A percentile compares a stretch with the other conserved stretches of the same genome.
phyloP scores from a whole-genome alignment of 2,797 vertebrate species.

The Epinephelus awoara region DNA sequence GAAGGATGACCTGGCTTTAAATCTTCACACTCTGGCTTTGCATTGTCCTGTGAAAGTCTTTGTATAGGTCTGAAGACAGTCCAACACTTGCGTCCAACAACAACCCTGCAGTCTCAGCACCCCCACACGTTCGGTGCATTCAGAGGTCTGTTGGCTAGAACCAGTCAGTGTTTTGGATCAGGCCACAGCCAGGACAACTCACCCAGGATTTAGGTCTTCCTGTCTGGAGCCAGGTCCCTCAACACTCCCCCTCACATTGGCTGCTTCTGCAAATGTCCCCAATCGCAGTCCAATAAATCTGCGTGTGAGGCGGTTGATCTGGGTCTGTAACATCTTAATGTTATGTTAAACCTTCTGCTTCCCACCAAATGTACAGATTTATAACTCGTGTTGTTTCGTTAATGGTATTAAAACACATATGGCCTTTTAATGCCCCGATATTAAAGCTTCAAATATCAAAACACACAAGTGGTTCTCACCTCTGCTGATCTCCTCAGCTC shows the following conservation, averaged over 20 bases:
- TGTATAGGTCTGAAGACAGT: background rate
- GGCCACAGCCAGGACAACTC: conserved; percentile 54
- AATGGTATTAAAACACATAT: background rate
- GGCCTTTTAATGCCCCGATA: background rate
- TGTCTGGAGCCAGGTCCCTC: conserved; percentile 57
- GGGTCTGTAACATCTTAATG: conserved; percentile 40
- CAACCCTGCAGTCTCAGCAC: conserved; percentile 30
- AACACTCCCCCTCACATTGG: conserved; percentile 55
- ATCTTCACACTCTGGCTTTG: background rate
- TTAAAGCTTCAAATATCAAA: background rate
- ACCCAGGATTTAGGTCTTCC: conserved; percentile 70
- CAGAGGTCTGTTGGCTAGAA: conserved; percentile 35
- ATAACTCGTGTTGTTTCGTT: background rate
- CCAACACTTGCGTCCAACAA: conserved; percentile 29
- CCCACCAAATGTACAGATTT: background rate
- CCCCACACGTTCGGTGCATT: conserved; percentile 13
- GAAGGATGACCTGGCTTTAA: background rate
- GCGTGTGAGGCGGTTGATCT: conserved; percentile 47
- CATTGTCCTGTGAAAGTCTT: conserved; percentile 4
- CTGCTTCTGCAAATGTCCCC: conserved; percentile 40
- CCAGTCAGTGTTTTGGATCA: conserved; percentile 55
- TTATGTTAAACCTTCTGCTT: conserved; percentile 20
- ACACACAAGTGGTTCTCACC: too few relatives aligned
- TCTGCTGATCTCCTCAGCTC: too few relatives aligned
- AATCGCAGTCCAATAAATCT: conserved; percentile 49